A percentile compares a stretch with the other conserved stretches of the same genome.
Evolutionary conservation across 2,888 invertebrate species (phyloP).

Genomic region (Listrodromus nycthemerus): DNA sequence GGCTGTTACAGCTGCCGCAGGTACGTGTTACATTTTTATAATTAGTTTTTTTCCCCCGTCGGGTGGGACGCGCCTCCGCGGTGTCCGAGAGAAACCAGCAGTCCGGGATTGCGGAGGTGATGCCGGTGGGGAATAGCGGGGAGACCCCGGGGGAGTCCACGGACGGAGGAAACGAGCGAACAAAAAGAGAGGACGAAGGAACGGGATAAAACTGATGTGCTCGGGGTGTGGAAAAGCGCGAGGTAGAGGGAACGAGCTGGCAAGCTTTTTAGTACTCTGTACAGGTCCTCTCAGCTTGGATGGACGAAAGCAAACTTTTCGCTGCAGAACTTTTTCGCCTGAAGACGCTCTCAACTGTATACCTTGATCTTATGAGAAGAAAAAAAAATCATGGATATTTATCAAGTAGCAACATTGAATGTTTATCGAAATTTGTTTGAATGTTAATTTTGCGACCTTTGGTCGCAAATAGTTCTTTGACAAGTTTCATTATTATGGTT

Average conservation of each 20-base stretch:
- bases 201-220: slow-evolving; percentile 57
- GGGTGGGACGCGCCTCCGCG: slow-evolving; percentile 39
- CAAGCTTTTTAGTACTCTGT: slow-evolving; percentile 11
- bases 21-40: slow-evolving; percentile 78
- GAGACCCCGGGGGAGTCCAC: slow-evolving; percentile 32
- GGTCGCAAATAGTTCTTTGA: not conserved
- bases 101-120: slow-evolving; percentile 67
- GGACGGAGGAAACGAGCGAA: slow-evolving; percentile 34
- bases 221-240: slow-evolving; percentile 22
- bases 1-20: slow-evolving; percentile 61
- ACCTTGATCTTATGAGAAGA: not conserved
- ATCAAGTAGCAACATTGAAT: not conserved
- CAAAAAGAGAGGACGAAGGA: slow-evolving; percentile 30
- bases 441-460: not conserved
- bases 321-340: not conserved
- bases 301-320: not conserved
- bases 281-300: slow-evolving; percentile 18
- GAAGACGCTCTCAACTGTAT: slow-evolving; percentile 14
- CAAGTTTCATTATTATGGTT: not conserved
- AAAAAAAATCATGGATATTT: not conserved
- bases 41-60: slow-evolving; percentile 74
- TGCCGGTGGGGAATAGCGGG: slow-evolving; percentile 43
- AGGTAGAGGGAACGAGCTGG: not conserved
- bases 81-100: slow-evolving; percentile 47
- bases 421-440: not conserved